Evolutionary conservation across 2,113 vertebrate species (phyloP), one percentile per base, ranked within the genome.

Genomic region (Psammodynastes pulverulentus): DNA sequence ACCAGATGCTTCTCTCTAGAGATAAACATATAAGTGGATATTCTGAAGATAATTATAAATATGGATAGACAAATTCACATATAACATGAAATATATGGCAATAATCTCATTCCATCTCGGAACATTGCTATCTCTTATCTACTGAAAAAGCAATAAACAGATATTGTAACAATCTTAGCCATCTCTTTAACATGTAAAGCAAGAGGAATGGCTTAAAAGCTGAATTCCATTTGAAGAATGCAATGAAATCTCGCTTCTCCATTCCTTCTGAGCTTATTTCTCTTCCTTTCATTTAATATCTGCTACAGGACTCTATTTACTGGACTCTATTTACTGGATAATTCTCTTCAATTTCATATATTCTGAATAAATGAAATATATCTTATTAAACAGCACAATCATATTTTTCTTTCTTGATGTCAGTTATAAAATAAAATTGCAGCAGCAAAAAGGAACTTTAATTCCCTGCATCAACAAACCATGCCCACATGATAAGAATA

Each of bases 101-200:
- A 89, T 29, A 52, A 89, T 93, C 84, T 0, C 0, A 39, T 62
- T 94, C 93, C 93, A 92, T 88, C 23, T 49, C 49, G 0, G 43
- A 72, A 52, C 15, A 79, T 34, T 46, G 12, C 1, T n/a, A 53
- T 79, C 19, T 62, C 94, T 93, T 84, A 67, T 62, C 9, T 62
- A 72, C 89, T 72, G 93, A 92, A 5, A 84, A 87, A 58, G 86
- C 72, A 92, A 94, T 94, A 91, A 95, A 85, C 88, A 48, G 85
- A 52, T 54, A 94, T 1, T 86, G 34, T 86, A 84, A 29, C 45
- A 58, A 92, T 92, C 94, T 45, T 46, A 15, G 24, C 24, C 72
- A 91, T 89, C 45, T 94, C 91, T 72, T 84, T 24, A 39, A 72
- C 51, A 0, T 90, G 46, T 92, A 58, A 43, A 9, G 17, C 1